These are phyloP conservation scores for Contarinia nasturtii DNA, from an alignment of 1,140 invertebrate genomes.

Conservation along the genomic window DNA sequence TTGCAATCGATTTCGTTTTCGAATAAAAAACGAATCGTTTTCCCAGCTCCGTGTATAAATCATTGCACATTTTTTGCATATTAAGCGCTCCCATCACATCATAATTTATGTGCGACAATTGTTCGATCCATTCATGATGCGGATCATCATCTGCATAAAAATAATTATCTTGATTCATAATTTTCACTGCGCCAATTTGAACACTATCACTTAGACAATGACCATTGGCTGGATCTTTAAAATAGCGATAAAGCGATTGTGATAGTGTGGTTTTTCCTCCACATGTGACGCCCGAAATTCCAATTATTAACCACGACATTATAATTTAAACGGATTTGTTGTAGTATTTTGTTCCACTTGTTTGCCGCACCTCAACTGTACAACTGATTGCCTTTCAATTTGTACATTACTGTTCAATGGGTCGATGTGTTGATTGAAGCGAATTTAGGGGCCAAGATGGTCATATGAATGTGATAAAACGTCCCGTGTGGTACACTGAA, in stretches of 20 bases:
- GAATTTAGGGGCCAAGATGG: not conserved
- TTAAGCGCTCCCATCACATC: constrained; percentile 52
- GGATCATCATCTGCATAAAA: constrained; percentile 47
- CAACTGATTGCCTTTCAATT: constrained; percentile 4
- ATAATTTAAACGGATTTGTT: constrained; percentile 10
- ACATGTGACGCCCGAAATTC: constrained; percentile 56
- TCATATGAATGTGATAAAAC: constrained; percentile 1
- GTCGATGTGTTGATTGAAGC: not conserved
- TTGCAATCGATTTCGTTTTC: not conserved
- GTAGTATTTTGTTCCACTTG: constrained; percentile 4
- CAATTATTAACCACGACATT: constrained; percentile 44
- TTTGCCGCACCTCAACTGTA: not conserved
- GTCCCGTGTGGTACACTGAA: constrained; percentile 37
- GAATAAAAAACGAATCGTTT: constrained; percentile 1
- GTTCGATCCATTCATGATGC: constrained; percentile 38
- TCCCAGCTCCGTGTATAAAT: constrained; percentile 28
- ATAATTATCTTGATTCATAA: constrained; percentile 60
- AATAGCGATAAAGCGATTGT: constrained; percentile 29
- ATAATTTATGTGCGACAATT: constrained; percentile 58
- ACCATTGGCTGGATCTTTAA: constrained; percentile 15
- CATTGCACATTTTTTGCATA: constrained; percentile 47
- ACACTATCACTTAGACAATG: constrained; percentile 16
- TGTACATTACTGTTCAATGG: not conserved
- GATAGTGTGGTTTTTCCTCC: constrained; percentile 63
- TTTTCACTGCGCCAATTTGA: constrained; percentile 28